Percentiles rank a stretch among this genome's conserved stretches.
These are phyloP conservation scores for Sesamia inferens DNA, from an alignment of 2,888 invertebrate genomes.

Conservation along the genomic window DNA sequence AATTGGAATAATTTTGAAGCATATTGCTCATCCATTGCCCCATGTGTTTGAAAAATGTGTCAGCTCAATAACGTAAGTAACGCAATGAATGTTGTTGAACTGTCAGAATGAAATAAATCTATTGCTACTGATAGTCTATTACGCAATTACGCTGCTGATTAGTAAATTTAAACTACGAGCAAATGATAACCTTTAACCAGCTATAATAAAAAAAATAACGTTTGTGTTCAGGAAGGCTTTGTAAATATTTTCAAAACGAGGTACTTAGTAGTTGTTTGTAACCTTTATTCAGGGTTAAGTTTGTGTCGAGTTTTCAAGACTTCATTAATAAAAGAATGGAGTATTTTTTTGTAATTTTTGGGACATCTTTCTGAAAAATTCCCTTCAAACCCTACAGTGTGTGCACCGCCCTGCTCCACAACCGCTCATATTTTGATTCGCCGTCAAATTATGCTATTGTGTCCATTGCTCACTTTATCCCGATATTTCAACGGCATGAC, in stretches of 20 bases:
- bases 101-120: no score
- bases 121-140: no score
- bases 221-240: background rate
- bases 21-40: no score
- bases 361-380: background rate
- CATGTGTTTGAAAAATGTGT: no score
- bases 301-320: background rate
- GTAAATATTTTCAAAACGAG: background rate
- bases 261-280: background rate
- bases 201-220: background rate
- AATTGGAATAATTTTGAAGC: no score
- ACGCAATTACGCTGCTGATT: background rate
- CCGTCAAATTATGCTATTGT: slow-evolving; percentile 87
- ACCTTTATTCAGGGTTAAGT: background rate
- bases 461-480: slow-evolving; percentile 78
- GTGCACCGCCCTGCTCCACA: slow-evolving; percentile 25
- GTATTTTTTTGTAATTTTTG: background rate
- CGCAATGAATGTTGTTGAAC: no score
- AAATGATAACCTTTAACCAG: background rate
- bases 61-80: no score
- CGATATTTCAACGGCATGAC: slow-evolving; percentile 78
- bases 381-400: slow-evolving; percentile 39
- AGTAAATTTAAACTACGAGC: background rate
- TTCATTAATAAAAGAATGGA: background rate
- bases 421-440: slow-evolving; percentile 77